A percentile compares a stretch with the other conserved stretches of the same genome.
phyloP scores from a whole-genome alignment of 2,113 vertebrate genomes.

The Eudorcas thomsonii region DNA sequence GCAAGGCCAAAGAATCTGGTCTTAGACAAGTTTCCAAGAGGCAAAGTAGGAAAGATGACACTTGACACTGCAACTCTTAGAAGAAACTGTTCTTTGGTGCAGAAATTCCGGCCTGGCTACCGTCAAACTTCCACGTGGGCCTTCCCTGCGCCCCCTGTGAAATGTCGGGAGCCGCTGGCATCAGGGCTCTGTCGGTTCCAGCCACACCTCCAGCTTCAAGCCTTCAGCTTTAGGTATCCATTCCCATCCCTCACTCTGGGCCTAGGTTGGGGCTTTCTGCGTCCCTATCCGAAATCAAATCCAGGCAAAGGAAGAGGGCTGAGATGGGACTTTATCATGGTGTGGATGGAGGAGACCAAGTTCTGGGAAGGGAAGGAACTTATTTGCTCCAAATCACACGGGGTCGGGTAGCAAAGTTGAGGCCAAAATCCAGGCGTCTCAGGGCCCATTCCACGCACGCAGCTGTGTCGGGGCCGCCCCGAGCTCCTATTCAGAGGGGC shows the following conservation, averaged over 20 bases:
- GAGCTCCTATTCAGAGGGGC: not conserved
- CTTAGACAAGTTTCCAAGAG: not conserved
- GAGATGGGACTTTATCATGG: not conserved
- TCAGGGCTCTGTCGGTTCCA: not conserved
- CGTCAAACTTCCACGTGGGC: not conserved
- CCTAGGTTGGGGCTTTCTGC: not conserved
- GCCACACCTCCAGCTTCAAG: not conserved
- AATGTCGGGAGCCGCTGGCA: not conserved
- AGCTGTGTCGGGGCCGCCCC: not conserved
- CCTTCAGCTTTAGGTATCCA: no score
- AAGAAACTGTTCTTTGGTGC: not conserved
- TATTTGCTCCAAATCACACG: not conserved
- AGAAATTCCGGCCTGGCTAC: not conserved
- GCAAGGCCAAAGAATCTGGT: not conserved
- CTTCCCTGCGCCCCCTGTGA: not conserved
- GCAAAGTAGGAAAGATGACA: not conserved
- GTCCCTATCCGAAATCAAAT: not conserved
- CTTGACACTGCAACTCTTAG: not conserved
- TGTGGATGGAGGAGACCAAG: not conserved
- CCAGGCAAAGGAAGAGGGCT: not conserved
- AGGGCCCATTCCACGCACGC: rapidly evolving
- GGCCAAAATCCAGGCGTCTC: not conserved
- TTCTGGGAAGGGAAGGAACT: not conserved
- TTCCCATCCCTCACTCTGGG: not conserved
- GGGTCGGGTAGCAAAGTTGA: not conserved